Evolutionary conservation across 2,113 vertebrate species (phyloP).

Genomic region (Percina caprodes): DNA sequence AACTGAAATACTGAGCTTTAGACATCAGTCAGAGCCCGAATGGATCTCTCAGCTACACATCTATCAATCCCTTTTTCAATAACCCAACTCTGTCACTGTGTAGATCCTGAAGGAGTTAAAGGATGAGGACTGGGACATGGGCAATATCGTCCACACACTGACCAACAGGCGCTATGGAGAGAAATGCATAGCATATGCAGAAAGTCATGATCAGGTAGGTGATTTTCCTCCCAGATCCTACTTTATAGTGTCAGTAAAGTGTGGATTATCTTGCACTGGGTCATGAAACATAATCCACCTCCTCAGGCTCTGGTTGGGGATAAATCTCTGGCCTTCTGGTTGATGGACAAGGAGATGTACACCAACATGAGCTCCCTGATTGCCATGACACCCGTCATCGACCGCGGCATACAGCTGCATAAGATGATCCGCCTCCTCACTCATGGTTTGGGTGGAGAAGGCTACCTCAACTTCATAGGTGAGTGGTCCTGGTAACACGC

Average conservation of each 20-base stretch:
- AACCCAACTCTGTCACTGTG: conserved; percentile 66
- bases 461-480: conserved; percentile 99
- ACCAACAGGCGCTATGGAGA: conserved; percentile 93
- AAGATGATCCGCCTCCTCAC: conserved; percentile 99
- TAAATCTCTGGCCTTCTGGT: conserved; percentile 95
- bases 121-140: conserved; percentile 98
- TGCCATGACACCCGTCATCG: conserved; percentile 91
- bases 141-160: conserved; percentile 92
- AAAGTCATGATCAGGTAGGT: conserved; percentile 96
- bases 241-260: not conserved
- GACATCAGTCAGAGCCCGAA: conserved; percentile 67
- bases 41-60: conserved; percentile 66
- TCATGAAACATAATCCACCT: conserved; percentile 2
- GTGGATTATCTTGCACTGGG: not conserved
- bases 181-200: conserved; percentile 95
- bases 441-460: conserved; percentile 93
- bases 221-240: not conserved
- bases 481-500: conserved; percentile 68
- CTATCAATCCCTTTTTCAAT: conserved; percentile 73
- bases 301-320: conserved; percentile 95
- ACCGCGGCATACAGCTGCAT: conserved; percentile 97
- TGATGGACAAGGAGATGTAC: conserved; percentile 99
- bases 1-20: conserved; percentile 57
- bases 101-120: conserved; percentile 96
- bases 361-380: conserved; percentile 92